Conservation (phyloP, 2,113 vertebrate species). For the Okapia johnstoni region DNA sequence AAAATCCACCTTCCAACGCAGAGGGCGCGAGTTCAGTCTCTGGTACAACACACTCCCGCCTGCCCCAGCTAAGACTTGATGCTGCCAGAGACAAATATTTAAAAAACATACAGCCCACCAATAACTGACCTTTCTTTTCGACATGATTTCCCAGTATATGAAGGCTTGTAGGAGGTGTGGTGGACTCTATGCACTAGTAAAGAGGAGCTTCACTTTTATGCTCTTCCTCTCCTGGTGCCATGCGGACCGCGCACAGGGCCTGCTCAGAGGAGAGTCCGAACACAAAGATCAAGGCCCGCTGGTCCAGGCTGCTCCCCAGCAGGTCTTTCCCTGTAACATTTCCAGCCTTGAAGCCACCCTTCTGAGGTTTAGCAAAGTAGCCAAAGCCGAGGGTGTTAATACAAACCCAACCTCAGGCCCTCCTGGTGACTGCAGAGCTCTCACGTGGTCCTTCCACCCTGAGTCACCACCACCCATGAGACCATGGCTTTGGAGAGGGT, state of each 20-base stretch:
- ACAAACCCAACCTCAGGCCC: conserved; percentile 34
- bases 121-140: background rate
- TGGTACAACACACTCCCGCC: background rate
- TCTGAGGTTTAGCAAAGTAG: conserved; percentile 30
- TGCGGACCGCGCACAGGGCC: background rate
- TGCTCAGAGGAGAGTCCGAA: background rate
- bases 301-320: background rate
- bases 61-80: background rate
- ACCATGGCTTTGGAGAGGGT: background rate
- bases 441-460: background rate
- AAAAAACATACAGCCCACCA: background rate
- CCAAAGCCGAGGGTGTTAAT: conserved; percentile 5
- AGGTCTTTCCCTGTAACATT: background rate
- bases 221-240: background rate
- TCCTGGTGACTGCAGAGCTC: background rate
- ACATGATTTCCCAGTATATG: background rate
- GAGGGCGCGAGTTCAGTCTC: background rate
- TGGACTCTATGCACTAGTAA: background rate
- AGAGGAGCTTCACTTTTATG: background rate
- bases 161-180: background rate
- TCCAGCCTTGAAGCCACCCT: conserved; percentile 8
- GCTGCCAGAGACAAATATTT: background rate
- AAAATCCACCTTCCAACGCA: background rate
- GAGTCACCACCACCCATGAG: background rate
- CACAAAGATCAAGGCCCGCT: background rate